These are phyloP conservation scores for Entomyzon cyanotis DNA, from an alignment of 2,113 vertebrate species.

Conservation along the genomic window DNA sequence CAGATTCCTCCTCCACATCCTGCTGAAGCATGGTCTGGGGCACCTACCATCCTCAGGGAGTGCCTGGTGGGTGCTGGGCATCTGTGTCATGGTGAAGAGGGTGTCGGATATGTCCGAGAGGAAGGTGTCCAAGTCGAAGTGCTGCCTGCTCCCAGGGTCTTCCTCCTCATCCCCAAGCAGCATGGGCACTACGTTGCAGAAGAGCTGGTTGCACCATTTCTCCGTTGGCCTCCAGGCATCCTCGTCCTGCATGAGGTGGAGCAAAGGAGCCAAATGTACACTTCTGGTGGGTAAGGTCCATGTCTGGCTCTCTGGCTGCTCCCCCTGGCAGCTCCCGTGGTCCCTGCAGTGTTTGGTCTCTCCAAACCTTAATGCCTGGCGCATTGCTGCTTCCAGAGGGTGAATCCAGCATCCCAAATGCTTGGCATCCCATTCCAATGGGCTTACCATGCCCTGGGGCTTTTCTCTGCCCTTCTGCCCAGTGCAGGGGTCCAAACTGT, in stretches of 20 bases:
- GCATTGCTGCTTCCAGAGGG: not conserved
- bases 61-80: slow-evolving; percentile 70
- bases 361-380: not conserved
- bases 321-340: not conserved
- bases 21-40: not conserved
- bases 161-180: slow-evolving; percentile 79
- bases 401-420: not conserved
- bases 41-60: slow-evolving; percentile 81
- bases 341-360: not conserved
- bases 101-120: slow-evolving; percentile 97
- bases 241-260: slow-evolving; percentile 70
- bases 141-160: slow-evolving; percentile 73
- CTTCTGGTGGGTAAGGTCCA: fast-evolving
- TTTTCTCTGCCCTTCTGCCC: not conserved
- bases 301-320: not conserved
- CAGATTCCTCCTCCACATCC: not conserved
- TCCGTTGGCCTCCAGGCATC: slow-evolving; percentile 79
- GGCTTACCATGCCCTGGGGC: not conserved
- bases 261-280: not conserved
- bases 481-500: not conserved
- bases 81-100: slow-evolving; percentile 95
- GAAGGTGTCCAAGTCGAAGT: slow-evolving; percentile 91
- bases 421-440: not conserved
- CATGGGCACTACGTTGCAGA: slow-evolving; percentile 82
- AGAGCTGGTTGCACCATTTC: slow-evolving; percentile 87